These are phyloP conservation scores for Periophthalmus modestus DNA, from an alignment of 2,113 vertebrate genomes.

Conservation along the genomic window DNA sequence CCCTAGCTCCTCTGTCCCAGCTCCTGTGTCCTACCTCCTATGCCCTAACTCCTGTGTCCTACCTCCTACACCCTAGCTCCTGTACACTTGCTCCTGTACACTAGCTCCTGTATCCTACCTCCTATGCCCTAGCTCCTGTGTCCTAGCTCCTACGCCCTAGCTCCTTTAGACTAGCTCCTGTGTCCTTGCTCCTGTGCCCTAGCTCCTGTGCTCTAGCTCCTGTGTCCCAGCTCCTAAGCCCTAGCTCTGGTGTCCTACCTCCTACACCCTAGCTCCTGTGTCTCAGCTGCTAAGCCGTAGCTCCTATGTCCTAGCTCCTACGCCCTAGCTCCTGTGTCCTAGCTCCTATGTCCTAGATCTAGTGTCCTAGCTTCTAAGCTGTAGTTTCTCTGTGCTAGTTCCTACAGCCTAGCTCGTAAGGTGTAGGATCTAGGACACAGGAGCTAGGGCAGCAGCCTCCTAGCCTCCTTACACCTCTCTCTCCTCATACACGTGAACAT, in stretches of 20 bases:
- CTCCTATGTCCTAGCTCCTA: neutral
- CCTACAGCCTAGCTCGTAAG: neutral
- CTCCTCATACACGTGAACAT: slow-evolving; percentile 22
- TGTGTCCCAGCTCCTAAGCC: neutral
- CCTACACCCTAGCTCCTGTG: neutral
- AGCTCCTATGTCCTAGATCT: neutral
- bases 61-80: neutral
- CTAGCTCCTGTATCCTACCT: neutral
- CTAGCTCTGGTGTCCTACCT: too few relatives aligned
- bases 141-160: neutral
- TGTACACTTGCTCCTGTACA: neutral
- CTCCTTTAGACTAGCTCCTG: neutral
- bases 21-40: neutral
- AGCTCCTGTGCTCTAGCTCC: neutral
- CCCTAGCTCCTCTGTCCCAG: neutral
- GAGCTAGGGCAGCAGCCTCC: neutral
- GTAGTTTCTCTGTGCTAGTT: neutral
- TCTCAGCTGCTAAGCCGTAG: too few relatives aligned
- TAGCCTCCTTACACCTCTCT: neutral
- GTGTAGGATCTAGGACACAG: too few relatives aligned
- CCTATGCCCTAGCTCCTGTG: too few relatives aligned
- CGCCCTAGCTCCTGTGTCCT: neutral
- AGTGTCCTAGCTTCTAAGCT: too few relatives aligned
- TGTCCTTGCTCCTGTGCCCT: too few relatives aligned
- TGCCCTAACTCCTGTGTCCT: neutral